Conservation (phyloP, 2,888 invertebrate genomes). For the Cactoblastis cactorum region DNA sequence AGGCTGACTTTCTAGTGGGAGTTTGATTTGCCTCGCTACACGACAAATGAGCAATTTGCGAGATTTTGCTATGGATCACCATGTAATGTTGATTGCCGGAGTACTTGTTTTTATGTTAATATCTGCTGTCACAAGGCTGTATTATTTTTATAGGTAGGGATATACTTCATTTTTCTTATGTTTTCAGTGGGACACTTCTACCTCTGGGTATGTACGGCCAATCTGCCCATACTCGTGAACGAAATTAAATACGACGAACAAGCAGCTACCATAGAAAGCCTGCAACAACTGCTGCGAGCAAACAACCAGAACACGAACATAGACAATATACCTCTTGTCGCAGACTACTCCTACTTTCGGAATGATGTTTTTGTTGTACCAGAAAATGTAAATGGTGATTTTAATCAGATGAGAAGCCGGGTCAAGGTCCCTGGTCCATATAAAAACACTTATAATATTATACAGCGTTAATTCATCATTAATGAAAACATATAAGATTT, state of each 20-base stretch:
- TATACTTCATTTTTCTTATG: constrained; percentile 19
- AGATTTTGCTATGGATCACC: too few relatives aligned
- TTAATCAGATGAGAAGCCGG: background rate
- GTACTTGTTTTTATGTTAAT: too few relatives aligned
- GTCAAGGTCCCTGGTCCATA: background rate
- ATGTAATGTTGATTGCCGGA: too few relatives aligned
- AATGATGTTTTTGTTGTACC: constrained; percentile 14
- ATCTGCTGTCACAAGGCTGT: background rate
- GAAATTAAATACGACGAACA: constrained; percentile 64
- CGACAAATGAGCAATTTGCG: too few relatives aligned
- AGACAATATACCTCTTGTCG: constrained; percentile 26
- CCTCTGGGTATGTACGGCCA: constrained; percentile 64
- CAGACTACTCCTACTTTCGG: constrained; percentile 6
- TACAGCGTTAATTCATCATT: background rate
- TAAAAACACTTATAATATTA: background rate
- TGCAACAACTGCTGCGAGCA: constrained; percentile 45
- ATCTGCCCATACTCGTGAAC: constrained; percentile 61
- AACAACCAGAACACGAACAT: constrained; percentile 29
- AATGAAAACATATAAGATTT: too few relatives aligned
- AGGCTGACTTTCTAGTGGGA: too few relatives aligned
- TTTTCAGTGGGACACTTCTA: constrained; percentile 69
- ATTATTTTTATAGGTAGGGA: too few relatives aligned
- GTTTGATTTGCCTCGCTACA: too few relatives aligned
- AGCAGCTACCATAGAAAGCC: constrained; percentile 48
- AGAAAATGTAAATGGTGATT: background rate